A percentile compares a stretch with the other conserved stretches of the same genome.
Evolutionary conservation across 2,888 invertebrate species (phyloP).

Genomic region (Subacronicta megacephala): DNA sequence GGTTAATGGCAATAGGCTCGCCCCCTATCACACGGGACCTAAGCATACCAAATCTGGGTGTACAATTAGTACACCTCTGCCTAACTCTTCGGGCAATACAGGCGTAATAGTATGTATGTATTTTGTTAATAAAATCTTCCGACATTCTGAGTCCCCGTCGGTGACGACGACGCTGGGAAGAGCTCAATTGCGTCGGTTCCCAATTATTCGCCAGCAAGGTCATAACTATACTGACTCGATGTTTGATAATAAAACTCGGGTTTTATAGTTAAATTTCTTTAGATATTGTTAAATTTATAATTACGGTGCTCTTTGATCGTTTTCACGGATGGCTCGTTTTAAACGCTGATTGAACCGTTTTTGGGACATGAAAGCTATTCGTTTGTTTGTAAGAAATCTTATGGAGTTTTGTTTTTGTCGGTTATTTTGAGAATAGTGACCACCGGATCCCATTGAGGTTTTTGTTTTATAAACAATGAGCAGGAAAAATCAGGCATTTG

Average conservation of each 20-base stretch:
- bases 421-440: conserved; percentile 41
- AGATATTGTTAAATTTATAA: conserved; percentile 44
- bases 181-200: conserved; percentile 68
- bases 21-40: no score
- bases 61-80: no score
- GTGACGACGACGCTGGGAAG: conserved; percentile 55
- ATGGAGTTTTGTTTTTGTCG: conserved; percentile 26
- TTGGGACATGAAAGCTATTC: conserved; percentile 37
- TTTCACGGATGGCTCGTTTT: conserved; percentile 36
- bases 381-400: conserved; percentile 43
- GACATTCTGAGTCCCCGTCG: conserved; percentile 46
- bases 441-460: conserved; percentile 19
- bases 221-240: conserved; percentile 46
- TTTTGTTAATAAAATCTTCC: no score
- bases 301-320: conserved; percentile 51
- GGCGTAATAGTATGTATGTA: no score
- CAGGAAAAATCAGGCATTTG: conserved; percentile 12
- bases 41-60: no score
- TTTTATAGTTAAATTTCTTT: conserved; percentile 51
- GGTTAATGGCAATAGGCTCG: no score
- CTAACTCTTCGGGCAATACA: no score
- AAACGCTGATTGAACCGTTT: conserved; percentile 43
- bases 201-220: conserved; percentile 73
- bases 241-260: conserved; percentile 43
- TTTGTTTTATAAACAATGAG: conserved; percentile 24